Percentiles rank a stretch among this genome's conserved stretches.
phyloP scores from a whole-genome alignment of 2,888 invertebrate species.

The Dicycla oo region DNA sequence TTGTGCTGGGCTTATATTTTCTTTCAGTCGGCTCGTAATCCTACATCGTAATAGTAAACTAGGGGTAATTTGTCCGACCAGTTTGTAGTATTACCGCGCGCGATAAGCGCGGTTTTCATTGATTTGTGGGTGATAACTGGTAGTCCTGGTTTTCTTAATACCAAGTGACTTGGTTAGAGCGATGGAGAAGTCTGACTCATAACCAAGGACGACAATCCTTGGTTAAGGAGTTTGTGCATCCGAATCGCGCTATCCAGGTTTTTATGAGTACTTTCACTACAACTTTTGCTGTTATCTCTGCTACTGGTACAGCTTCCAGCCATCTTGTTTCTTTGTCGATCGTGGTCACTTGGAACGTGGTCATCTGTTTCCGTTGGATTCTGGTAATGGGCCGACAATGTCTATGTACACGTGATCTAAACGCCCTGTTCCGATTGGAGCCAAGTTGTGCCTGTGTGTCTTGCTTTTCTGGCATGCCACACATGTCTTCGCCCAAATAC shows the following conservation, averaged over 20 bases:
- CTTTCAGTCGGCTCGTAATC: background rate
- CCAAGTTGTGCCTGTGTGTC: background rate
- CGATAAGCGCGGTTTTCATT: slow-evolving; percentile 3
- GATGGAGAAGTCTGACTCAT: slow-evolving; percentile 1
- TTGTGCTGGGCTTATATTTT: background rate
- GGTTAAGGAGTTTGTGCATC: no score
- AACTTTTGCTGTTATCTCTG: slow-evolving; percentile 7
- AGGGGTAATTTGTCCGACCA: background rate
- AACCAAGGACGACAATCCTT: no score
- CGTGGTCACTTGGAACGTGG: background rate
- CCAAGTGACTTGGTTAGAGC: slow-evolving; percentile 2
- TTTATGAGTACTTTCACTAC: background rate
- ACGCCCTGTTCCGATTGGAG: slow-evolving; percentile 2
- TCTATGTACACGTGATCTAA: slow-evolving; percentile 2
- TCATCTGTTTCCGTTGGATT: background rate
- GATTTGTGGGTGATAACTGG: slow-evolving; percentile 2
- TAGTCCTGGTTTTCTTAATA: slow-evolving; percentile 3
- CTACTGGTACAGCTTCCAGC: slow-evolving; percentile 3
- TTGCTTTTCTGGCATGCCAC: background rate
- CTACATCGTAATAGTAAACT: background rate
- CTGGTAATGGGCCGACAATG: background rate
- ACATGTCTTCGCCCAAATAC: background rate
- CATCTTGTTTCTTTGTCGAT: slow-evolving; percentile 5
- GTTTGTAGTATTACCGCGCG: background rate
- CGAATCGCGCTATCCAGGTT: background rate